Base-by-base conservation (phyloP, 2,888 invertebrate species). In the Nomada fabriciana region DNA sequence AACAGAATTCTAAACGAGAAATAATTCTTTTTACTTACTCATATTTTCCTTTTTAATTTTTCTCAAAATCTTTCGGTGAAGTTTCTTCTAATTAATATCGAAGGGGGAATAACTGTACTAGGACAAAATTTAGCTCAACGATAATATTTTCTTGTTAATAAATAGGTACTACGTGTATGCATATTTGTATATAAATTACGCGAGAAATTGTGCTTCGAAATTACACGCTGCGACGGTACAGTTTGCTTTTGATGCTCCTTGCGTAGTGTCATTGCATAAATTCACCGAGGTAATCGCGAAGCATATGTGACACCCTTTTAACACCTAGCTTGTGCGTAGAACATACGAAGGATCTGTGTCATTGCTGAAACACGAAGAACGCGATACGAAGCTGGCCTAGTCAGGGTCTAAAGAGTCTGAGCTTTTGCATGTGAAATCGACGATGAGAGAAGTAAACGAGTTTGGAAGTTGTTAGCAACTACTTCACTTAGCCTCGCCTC, bases 391-490 rank as follows among this genome's bases (percentile, higher is more conserved):
- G 50, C 36, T 29, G 36, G 23, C 20, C 36, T 7, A 29, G 11
- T 10, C 15, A 2, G n/a, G 13, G 15, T 59, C 18, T 50, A 71
- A 61, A 61, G 60, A 61, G 47, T 11, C 70, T 18, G 60, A 15
- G 59, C 29, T 55, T 63, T 64, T 23, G 64, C 50, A 63, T 23
- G 55, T 55, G 63, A 76, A 64, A 61, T 63, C 57, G 47, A 53
- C 36, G 55, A 76, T 36, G 70, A 63, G 61, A 53, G 47, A 57
- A 59, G 63, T 64, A 76, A 76, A 76, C 76, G 69, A 76, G 63
- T 76, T 76, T 57, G 57, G 53, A 76, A 76, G 70, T 78, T 72
- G 73, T 67, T 78, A 55, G 64, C 57, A 68, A 60, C 57, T 68
- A 60, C 76, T 76, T 65, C 70, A 36, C 60, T 68, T 71, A 61